Evolutionary conservation across 2,888 invertebrate species (phyloP).

Genomic region (Chaetogeoica ovagalla): DNA sequence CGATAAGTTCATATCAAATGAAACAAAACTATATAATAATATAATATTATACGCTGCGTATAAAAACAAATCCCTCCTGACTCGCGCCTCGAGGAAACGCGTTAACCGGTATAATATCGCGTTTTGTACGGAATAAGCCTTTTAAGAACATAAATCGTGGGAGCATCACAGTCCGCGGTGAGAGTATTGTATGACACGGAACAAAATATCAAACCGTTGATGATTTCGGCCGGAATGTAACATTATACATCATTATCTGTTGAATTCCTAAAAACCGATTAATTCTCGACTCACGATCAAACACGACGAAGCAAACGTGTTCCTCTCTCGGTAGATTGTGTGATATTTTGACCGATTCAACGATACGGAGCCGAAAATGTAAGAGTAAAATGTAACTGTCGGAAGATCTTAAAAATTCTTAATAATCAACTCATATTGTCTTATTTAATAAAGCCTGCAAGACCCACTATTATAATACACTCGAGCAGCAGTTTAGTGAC

Average conservation of each 20-base stretch:
- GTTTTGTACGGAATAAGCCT: background rate
- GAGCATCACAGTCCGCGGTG: background rate
- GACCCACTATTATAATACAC: no score
- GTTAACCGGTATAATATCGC: background rate
- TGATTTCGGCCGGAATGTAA: background rate
- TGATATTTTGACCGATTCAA: no score
- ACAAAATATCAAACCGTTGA: background rate
- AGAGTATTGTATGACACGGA: no score
- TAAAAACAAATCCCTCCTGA: conserved; percentile 12
- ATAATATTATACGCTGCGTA: no score
- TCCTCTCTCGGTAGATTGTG: no score
- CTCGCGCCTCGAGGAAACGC: conserved; percentile 1
- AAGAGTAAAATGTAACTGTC: no score
- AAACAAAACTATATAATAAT: conserved; percentile 3
- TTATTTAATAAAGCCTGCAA: no score
- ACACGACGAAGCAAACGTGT: no score
- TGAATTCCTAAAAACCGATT: background rate
- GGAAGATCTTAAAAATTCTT: no score
- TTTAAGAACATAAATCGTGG: background rate
- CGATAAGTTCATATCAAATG: background rate
- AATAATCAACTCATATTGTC: no score
- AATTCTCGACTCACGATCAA: background rate
- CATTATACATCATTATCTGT: background rate
- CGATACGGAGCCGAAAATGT: no score
- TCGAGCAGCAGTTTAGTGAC: no score